Percentiles rank a stretch among this genome's conserved stretches.
phyloP scores from a whole-genome alignment of 2,113 vertebrate genomes.

The Chelonoidis abingdonii region DNA sequence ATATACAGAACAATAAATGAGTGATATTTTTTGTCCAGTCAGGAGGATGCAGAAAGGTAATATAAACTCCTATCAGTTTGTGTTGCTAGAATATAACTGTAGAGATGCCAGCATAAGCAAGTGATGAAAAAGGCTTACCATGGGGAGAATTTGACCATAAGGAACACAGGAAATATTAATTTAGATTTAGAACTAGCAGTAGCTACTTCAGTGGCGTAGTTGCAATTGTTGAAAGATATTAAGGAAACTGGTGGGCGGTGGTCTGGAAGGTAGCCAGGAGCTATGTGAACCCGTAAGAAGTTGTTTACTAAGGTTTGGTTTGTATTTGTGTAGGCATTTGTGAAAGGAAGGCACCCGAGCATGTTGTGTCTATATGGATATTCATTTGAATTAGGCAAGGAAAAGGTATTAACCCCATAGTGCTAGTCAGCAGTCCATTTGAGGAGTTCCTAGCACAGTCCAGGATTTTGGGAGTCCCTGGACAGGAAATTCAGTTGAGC shows the following conservation, averaged over 20 bases:
- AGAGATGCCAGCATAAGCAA: background rate
- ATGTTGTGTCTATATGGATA: background rate
- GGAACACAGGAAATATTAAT: slow-evolving; percentile 80
- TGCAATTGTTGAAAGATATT: slow-evolving; percentile 72
- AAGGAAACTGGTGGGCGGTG: slow-evolving; percentile 69
- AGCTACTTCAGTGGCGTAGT: slow-evolving; percentile 61
- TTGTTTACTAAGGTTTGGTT: slow-evolving; percentile 50
- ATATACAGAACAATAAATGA: background rate
- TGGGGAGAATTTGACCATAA: slow-evolving; percentile 62
- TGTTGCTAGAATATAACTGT: slow-evolving; percentile 5
- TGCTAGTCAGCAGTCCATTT: background rate
- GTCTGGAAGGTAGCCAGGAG: slow-evolving; percentile 67
- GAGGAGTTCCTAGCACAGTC: background rate
- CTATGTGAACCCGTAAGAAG: slow-evolving; percentile 19
- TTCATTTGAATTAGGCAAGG: slow-evolving; percentile 16
- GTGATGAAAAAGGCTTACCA: slow-evolving; percentile 37
- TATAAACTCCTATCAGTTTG: slow-evolving; percentile 30
- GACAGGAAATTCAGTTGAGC: background rate
- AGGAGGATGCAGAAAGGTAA: slow-evolving; percentile 24
- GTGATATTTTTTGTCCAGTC: slow-evolving; percentile 3
- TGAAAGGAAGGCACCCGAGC: background rate
- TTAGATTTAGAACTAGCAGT: slow-evolving; percentile 78
- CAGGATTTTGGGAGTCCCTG: background rate
- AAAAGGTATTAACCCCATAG: background rate
- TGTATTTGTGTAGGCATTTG: slow-evolving; percentile 9